These are phyloP conservation scores for Eutolmus rufibarbis DNA, from an alignment of 2,888 invertebrate genomes.

Conservation along the genomic window DNA sequence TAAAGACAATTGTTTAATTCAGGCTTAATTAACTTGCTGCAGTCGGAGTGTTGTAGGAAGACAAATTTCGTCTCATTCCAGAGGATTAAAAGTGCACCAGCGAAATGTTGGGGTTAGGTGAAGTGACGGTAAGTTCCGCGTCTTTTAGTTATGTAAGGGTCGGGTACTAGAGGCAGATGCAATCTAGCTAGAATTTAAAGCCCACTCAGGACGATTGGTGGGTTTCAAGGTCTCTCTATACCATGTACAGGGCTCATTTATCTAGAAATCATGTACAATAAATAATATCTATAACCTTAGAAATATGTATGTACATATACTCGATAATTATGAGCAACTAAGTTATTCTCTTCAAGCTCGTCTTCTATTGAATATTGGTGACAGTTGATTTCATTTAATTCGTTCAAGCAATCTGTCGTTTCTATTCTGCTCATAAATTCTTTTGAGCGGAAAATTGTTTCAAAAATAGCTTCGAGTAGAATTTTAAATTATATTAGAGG, in stretches of 20 bases:
- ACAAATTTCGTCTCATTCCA: slow-evolving; percentile 19
- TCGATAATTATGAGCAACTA: background rate
- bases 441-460: slow-evolving; percentile 3
- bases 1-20: background rate
- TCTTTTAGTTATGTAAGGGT: background rate
- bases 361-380: background rate
- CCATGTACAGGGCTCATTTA: background rate
- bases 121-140: slow-evolving; percentile 42
- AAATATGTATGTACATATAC: background rate
- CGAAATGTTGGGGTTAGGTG: slow-evolving; percentile 44
- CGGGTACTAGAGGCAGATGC: background rate
- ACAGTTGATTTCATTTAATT: background rate
- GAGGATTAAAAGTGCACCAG: background rate
- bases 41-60: background rate
- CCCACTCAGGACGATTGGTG: background rate
- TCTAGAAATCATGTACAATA: background rate
- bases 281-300: background rate
- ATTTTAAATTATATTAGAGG: slow-evolving; percentile 23
- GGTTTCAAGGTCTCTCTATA: background rate
- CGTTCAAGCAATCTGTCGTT: background rate
- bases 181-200: background rate
- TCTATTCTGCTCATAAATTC: background rate
- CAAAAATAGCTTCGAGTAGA: slow-evolving; percentile 9
- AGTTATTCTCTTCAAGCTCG: background rate
- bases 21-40: background rate